Conservation (phyloP, 2,797 vertebrate genomes). For the Alfaro cultratus region DNA sequence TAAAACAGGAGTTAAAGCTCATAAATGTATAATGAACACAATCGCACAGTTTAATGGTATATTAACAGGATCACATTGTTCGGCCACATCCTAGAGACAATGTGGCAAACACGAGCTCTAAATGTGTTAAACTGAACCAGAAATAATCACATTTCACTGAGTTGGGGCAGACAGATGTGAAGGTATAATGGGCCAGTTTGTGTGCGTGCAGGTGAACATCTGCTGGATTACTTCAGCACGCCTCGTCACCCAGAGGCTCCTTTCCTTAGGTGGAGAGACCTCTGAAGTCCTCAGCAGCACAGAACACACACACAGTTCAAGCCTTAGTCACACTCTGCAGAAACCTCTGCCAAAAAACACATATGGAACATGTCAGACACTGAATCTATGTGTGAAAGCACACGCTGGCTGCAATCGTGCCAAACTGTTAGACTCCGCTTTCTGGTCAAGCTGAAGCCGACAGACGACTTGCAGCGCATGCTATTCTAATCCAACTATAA, state of each 20-base stretch:
- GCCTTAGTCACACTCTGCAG: conserved; percentile 30
- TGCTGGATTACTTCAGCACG: conserved; percentile 59
- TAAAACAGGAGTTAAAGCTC: neutral
- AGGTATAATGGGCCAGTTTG: neutral
- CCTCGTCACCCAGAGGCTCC: conserved; percentile 36
- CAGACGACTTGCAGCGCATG: neutral
- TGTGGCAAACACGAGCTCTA: conserved; percentile 1
- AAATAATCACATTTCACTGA: conserved; percentile 5
- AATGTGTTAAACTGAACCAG: neutral
- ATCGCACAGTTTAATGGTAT: conserved; percentile 10
- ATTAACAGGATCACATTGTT: conserved; percentile 22
- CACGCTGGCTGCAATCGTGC: conserved; percentile 14
- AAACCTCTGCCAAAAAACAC: conserved; percentile 57
- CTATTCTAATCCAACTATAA: neutral
- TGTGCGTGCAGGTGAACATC: conserved; percentile 69
- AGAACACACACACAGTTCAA: conserved; percentile 25
- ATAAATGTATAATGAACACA: neutral
- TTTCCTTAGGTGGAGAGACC: conserved; percentile 49
- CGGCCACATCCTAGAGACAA: conserved; percentile 13
- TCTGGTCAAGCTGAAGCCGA: conserved; percentile 10
- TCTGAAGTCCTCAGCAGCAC: conserved; percentile 37
- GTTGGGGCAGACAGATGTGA: conserved; percentile 7
- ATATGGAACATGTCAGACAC: conserved; percentile 52
- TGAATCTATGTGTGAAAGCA: conserved; percentile 39
- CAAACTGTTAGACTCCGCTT: conserved; percentile 15